Base-by-base conservation (phyloP, 2,797 vertebrate genomes). In the Rhinella marina region DNA sequence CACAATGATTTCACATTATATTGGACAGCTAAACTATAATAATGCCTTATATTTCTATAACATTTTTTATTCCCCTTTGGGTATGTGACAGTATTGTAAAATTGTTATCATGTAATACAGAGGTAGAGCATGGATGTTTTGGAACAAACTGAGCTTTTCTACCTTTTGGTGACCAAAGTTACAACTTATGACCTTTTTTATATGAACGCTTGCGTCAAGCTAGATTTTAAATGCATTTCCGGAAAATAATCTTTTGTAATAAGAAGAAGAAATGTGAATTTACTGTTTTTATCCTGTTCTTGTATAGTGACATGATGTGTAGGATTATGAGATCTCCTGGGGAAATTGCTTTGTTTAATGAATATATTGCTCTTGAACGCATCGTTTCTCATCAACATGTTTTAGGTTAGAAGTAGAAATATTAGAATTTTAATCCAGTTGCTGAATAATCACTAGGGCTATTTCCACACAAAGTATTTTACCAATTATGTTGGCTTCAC, bases 171-270 rank as follows among this genome's bases (percentile, higher is more conserved):
- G 59, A 78, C 73, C 72, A 68, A 78, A 64, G 61, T 21, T 3
- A 61, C 52, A 73, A 59, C 19, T 27, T 66, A 27, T 78, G 41
- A 48, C 75, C 73, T 78, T 72, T 81, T 29, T 61, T 16, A 86
- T 57, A 41, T 80, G 84, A 64, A 62, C 27, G 27, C 59, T 27
- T n/a, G 59, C 68, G 76, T 66, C 59, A 57, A 41, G 50, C 41
- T 56, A 48, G 27, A 54, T 54, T 14, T 83, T 19, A 68, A 23
- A 83, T 83, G 52, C 6, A 57, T 86, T 86, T 70, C 25, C 68
- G 50, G 75, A 66, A 79, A 79, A 68, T n/a, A 62, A 68, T 79
- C 32, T 61, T 32, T 76, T 76, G 59, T 85, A 76, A 76, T 62
- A 76, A n/a, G 13, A 23, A 85, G 19, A 84, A 84, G 61, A 27